phyloP scores from a whole-genome alignment of 2,888 invertebrate genomes.

The Amphipoea oculea region DNA sequence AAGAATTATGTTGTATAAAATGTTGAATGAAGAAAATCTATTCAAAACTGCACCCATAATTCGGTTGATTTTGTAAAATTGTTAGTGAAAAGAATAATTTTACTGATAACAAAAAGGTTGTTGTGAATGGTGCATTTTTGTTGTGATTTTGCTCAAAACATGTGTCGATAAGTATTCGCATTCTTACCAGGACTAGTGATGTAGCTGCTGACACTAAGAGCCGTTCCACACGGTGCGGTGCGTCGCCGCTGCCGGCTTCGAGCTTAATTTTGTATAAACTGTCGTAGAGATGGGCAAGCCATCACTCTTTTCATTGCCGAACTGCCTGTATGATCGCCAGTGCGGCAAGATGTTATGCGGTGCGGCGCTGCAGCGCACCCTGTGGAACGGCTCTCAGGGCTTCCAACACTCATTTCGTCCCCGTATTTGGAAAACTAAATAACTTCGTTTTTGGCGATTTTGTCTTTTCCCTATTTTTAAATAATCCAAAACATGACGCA shows the following conservation, averaged over 20 bases:
- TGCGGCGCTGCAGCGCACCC: too few relatives aligned
- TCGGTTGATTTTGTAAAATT: conserved; percentile 54
- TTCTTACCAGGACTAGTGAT: conserved; percentile 33
- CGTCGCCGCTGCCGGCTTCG: too few relatives aligned
- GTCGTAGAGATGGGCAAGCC: too few relatives aligned
- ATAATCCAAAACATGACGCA: too few relatives aligned
- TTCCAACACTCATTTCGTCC: conserved; percentile 17
- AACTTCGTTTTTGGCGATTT: too few relatives aligned
- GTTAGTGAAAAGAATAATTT: conserved; percentile 40
- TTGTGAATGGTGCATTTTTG: conserved; percentile 64
- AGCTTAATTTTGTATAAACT: too few relatives aligned
- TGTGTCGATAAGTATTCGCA: conserved; percentile 47
- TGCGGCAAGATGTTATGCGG: too few relatives aligned
- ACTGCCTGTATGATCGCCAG: too few relatives aligned
- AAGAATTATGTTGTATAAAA: conserved; percentile 41
- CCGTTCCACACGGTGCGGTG: too few relatives aligned
- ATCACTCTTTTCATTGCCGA: too few relatives aligned
- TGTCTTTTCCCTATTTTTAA: too few relatives aligned
- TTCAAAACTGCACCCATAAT: conserved; percentile 65
- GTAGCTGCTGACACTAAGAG: conserved; percentile 26
- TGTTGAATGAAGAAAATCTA: conserved; percentile 40
- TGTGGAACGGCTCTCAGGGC: not conserved
- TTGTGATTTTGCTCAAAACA: conserved; percentile 66
- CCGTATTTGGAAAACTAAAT: too few relatives aligned
- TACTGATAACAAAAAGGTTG: conserved; percentile 38